A percentile compares a stretch with the other conserved stretches of the same genome.
Conservation (phyloP, 1,140 invertebrate genomes). For the Hylaeus anthracinus region DNA sequence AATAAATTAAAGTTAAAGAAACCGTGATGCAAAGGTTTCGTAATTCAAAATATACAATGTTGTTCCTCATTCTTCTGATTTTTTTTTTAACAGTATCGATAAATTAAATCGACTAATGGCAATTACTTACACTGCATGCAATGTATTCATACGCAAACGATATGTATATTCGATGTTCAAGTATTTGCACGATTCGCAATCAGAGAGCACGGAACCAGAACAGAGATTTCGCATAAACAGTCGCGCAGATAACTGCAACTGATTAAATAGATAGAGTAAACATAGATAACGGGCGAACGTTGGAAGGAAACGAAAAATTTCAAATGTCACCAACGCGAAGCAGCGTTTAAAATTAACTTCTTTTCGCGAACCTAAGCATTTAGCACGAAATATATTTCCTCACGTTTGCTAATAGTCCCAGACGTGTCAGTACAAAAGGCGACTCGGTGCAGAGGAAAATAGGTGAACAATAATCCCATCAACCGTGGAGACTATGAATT, state of each 20-base stretch:
- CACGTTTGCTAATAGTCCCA: background rate
- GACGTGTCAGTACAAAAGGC: background rate
- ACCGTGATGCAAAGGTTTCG: no score
- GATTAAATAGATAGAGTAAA: conserved; percentile 19
- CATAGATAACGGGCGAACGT: background rate
- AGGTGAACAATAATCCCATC: background rate
- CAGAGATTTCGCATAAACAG: background rate
- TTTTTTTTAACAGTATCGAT: no score
- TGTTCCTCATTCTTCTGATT: no score
- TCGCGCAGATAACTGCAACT: background rate
- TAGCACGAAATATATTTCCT: background rate
- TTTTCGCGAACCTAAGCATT: background rate
- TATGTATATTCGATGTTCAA: background rate
- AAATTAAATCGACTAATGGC: no score
- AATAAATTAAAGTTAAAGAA: no score
- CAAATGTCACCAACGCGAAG: no score
- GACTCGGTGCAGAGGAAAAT: background rate
- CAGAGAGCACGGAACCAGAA: background rate
- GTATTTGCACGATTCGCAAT: background rate
- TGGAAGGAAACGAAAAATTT: background rate
- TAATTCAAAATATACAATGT: no score
- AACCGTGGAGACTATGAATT: background rate
- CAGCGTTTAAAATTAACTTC: background rate
- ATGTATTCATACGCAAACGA: no score
- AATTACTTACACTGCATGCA: no score